These are phyloP conservation scores for Cosmorhoe ocellata DNA, from an alignment of 2,888 invertebrate species.

Conservation along the genomic window DNA sequence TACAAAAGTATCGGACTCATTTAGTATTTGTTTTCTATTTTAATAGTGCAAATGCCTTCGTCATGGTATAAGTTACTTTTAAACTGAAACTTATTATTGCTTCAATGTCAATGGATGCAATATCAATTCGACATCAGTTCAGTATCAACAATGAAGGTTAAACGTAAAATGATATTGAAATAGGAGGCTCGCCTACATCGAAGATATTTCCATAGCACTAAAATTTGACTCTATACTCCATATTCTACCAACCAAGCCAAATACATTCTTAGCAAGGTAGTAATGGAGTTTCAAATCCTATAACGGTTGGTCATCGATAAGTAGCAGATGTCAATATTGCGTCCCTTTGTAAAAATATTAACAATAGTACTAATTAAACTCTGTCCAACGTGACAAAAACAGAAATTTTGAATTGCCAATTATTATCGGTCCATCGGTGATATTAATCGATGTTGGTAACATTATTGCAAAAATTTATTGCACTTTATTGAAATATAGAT, in stretches of 20 bases:
- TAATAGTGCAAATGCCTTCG: background rate
- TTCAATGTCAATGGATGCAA: conserved; percentile 8
- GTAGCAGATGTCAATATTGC: conserved; percentile 43
- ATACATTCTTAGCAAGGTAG: conserved; percentile 39
- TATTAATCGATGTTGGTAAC: conserved; percentile 42
- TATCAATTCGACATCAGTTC: conserved; percentile 25
- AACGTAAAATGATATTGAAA: conserved; percentile 66
- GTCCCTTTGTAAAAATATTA: conserved; percentile 58
- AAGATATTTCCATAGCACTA: conserved; percentile 63
- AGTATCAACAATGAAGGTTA: conserved; percentile 50
- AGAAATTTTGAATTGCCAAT: conserved; percentile 50
- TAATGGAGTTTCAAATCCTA: conserved; percentile 18
- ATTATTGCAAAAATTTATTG: conserved; percentile 46
- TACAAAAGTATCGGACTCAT: background rate
- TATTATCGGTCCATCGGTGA: conserved; percentile 43
- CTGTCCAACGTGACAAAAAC: conserved; percentile 53
- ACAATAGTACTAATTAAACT: conserved; percentile 75
- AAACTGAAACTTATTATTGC: conserved; percentile 3
- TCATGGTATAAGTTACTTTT: background rate
- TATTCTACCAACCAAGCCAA: conserved; percentile 45
- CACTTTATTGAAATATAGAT: conserved; percentile 39
- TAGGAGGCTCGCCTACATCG: conserved; percentile 52
- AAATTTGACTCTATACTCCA: conserved; percentile 71
- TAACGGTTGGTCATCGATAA: conserved; percentile 58
- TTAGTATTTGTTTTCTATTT: background rate